These are phyloP conservation scores for Odocoileus hemionus DNA, from an alignment of 2,113 vertebrate species.

Conservation along the genomic window DNA sequence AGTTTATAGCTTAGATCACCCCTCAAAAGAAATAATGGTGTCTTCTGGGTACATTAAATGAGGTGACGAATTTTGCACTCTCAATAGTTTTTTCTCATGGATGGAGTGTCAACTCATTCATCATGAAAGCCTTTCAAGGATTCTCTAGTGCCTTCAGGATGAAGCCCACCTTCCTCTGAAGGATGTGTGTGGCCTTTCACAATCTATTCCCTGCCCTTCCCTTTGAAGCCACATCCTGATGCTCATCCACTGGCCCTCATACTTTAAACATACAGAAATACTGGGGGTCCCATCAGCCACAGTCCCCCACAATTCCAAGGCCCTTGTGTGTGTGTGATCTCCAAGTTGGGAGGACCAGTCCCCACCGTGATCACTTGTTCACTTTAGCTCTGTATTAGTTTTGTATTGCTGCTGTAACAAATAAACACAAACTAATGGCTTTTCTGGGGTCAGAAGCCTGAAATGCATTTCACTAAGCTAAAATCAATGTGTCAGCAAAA, in stretches of 20 bases:
- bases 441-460: background rate
- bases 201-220: background rate
- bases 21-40: background rate
- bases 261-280: background rate
- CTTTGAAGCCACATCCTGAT: background rate
- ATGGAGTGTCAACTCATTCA: constrained; percentile 27
- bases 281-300: background rate
- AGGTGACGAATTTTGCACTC: background rate
- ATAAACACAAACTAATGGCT: background rate
- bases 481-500: background rate
- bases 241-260: no score
- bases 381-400: background rate
- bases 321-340: background rate
- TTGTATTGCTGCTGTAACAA: background rate
- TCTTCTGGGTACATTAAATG: constrained; percentile 7
- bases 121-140: background rate
- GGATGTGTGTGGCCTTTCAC: background rate
- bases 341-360: background rate
- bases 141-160: background rate
- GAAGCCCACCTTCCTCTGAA: background rate
- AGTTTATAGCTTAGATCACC: background rate
- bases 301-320: background rate
- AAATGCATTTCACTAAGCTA: background rate
- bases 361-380: background rate
- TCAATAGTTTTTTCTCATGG: background rate